phyloP scores from a whole-genome alignment of 2,797 vertebrate species.

The Aulostomus chinensis region DNA sequence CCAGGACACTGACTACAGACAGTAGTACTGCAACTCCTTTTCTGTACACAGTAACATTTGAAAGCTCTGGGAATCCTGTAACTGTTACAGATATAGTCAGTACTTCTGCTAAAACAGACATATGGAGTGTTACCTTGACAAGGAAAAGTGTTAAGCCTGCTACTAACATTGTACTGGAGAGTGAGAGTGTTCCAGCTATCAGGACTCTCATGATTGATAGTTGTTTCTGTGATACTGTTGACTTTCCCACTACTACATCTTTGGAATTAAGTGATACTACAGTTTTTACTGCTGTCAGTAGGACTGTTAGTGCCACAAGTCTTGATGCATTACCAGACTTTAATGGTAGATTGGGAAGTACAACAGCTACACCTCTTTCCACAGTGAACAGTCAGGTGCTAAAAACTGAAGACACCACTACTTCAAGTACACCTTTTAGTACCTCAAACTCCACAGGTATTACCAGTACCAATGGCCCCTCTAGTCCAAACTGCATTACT shows the following conservation, averaged over 20 bases:
- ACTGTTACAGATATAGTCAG: constrained; percentile 6
- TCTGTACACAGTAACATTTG: constrained; percentile 8
- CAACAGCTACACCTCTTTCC: no score
- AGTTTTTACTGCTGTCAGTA: constrained; percentile 11
- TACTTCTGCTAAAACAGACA: constrained; percentile 11
- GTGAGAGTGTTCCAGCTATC: background rate
- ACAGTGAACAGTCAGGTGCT: no score
- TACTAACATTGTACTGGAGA: background rate
- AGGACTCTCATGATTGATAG: constrained; percentile 9
- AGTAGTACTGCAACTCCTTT: background rate
- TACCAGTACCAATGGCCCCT: background rate
- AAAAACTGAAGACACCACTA: background rate
- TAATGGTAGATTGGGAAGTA: no score
- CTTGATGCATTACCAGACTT: constrained; percentile 11
- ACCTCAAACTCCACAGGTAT: constrained; percentile 6
- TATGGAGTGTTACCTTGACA: constrained; percentile 8
- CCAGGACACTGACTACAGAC: background rate
- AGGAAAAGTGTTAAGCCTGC: constrained; percentile 12
- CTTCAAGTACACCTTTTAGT: no score
- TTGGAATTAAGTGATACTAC: background rate
- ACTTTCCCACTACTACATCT: constrained; percentile 4
- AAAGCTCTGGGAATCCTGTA: constrained; percentile 4
- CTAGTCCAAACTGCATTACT: constrained; percentile 6
- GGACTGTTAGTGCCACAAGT: constrained; percentile 1
- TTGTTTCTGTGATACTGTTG: background rate